phyloP scores from a whole-genome alignment of 2,797 vertebrate species.

The Gadopsis marmoratus region DNA sequence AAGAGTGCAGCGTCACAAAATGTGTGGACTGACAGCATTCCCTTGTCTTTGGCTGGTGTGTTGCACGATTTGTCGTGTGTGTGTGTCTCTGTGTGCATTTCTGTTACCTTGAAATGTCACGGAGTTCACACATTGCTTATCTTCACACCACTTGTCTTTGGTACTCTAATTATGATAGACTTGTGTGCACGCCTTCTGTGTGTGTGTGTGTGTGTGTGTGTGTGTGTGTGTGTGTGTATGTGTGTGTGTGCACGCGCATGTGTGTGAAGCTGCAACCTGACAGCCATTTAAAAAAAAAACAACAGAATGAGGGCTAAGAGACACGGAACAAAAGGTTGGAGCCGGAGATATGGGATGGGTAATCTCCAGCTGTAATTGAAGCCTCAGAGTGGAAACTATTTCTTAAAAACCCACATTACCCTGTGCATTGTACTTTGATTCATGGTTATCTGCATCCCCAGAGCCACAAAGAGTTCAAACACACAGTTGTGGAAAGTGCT shows the following conservation, averaged over 20 bases:
- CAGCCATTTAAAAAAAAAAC: constrained; percentile 15
- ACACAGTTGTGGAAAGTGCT: neutral
- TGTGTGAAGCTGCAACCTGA: constrained; percentile 19
- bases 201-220: constrained; percentile 15
- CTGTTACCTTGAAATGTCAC: constrained; percentile 57
- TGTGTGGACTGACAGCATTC: neutral
- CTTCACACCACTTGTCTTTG: constrained; percentile 65
- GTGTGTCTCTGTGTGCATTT: constrained; percentile 6
- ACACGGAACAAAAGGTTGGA: constrained; percentile 32
- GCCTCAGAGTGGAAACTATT: neutral
- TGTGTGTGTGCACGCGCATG: constrained; percentile 18
- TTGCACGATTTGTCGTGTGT: constrained; percentile 21
- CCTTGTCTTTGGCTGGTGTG: constrained; percentile 17
- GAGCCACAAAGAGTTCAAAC: neutral
- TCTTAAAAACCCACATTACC: neutral
- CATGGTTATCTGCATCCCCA: neutral
- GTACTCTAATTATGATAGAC: constrained; percentile 60
- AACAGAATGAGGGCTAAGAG: neutral
- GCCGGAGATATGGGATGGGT: constrained; percentile 11
- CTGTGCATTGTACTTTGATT: neutral
- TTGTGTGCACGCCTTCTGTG: constrained; percentile 6
- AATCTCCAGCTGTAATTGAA: neutral
- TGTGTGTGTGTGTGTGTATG: constrained; percentile 22
- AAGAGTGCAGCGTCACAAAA: neutral
- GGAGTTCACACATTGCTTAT: constrained; percentile 64